Percentiles rank a stretch among this genome's conserved stretches.
Evolutionary conservation across 2,113 vertebrate genomes (phyloP).

Genomic region (Dicaeum eximium): DNA sequence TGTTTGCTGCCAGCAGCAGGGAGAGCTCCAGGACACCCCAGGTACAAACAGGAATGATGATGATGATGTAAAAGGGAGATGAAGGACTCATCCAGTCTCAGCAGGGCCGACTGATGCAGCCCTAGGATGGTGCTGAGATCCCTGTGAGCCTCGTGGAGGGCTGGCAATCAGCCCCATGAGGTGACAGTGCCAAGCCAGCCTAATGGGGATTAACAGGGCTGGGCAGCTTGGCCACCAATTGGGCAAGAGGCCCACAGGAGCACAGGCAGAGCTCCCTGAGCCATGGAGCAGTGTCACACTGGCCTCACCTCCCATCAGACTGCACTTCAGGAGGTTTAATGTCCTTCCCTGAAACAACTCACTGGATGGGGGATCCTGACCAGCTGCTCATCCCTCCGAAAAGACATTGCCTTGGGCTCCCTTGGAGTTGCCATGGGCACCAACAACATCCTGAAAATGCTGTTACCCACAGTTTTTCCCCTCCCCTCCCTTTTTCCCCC

Average conservation of each 20-base stretch:
- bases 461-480: background rate
- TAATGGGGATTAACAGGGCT: background rate
- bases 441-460: background rate
- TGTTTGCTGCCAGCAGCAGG: background rate
- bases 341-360: background rate
- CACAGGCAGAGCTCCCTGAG: background rate
- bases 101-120: accelerated
- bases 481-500: background rate
- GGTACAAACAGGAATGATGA: background rate
- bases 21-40: background rate
- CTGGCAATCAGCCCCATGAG: background rate
- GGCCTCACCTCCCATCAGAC: background rate
- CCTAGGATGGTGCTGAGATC: background rate
- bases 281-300: accelerated
- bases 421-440: background rate
- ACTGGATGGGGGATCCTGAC: accelerated
- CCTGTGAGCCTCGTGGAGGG: accelerated
- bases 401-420: background rate
- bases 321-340: background rate
- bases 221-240: background rate
- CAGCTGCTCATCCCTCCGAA: accelerated
- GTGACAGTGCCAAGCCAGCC: background rate
- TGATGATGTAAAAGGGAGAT: accelerated
- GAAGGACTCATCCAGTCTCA: background rate
- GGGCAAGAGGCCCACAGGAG: accelerated